Evolutionary conservation across 2,888 invertebrate genomes (phyloP), one percentile per base, ranked within the genome.

Genomic region (Ornithoptera alexandrae): DNA sequence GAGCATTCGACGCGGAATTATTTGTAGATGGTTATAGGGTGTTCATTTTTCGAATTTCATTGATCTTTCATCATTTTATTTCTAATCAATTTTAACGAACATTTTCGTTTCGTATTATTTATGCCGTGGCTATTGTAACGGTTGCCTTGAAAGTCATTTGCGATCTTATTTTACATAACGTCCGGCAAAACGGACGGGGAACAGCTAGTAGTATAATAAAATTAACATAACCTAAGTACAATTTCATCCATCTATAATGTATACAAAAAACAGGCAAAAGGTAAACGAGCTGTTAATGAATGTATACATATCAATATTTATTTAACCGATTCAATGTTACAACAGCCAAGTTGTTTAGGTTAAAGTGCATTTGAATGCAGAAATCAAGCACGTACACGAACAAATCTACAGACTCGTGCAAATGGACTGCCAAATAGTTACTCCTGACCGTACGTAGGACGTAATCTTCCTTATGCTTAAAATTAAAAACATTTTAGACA

Each of bases 321-420:
- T 20, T 62, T 62, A 62, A 62, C 42, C 39, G n/a, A 10, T 62
- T n/a, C n/a, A 18, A 30, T 39, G 22, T 57, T 7, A 24, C 24
- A 58, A 66, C 50, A 24, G 57, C 4, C 22, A 61, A 18, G 20
- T 12, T 50, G 24, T 46, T 58, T 62, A 56, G 53, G 15, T 58
- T n/a, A 30, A 8, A 20, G 22, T 46, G 59, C 53, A n/a, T 53
- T 68, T 59, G 60, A 63, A 63, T 64, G 59, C 53, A 63, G 63
- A 46, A 65, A 67, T 60, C 60, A 18, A 15, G 18, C 42, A 39
- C 39, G 30, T 65, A 46, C 17, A 39, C 18, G n/a, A 17, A 46
- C 42, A 7, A 39, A 7, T 42, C 59, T 50, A 63, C 18, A 63
- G 5, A 50, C 6, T 17, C 46, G 63, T 65, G 59, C 53, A 64